Evolutionary conservation across 92 coral and sea anemone species (phyloP), one percentile per base, ranked within the genome.

Genomic region (Muricea muricata): DNA sequence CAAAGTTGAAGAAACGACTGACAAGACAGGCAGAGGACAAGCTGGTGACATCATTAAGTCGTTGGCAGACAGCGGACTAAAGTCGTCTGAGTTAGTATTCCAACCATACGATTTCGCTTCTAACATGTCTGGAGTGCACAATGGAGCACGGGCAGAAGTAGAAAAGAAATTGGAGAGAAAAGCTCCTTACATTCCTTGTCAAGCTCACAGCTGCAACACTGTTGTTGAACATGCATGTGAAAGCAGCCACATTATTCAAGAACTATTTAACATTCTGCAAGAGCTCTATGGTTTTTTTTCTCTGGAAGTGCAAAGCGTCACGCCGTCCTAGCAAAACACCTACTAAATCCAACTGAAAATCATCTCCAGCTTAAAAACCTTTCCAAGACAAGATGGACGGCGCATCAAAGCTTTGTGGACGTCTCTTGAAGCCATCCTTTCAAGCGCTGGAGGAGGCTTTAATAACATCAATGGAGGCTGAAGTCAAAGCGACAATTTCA

Each of bases 261-360:
- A 48, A 48, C 56, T 48, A 20, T 48, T 48, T 20, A 48, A 48
- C 56, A 48, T 48, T 20, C 56, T 48, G 15, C 56, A 48, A 10
- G 56, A 48, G 56, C 56, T 48, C 21, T 48, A 48, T 48, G 56
- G n/a, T n/a, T 48, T 48, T 48, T 48, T 18, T 48, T 48, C 56
- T 61, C 24, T 11, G 70, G 70, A 61, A 61, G 70, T 15, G 24
- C 70, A 61, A 61, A 61, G 70, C 70, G 70, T 61, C 70, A 61
- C 37, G 70, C 70, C 7, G 70, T 61, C 30, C 4, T 61, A 61
- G 70, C 70, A 7, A 61, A 61, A 32, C 70, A 61, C 32, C 70
- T 61, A 32, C 70, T 61, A 32, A 18, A 61, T 11, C 70, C 5
- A 61, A 32, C 24, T 61, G 70, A 61, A 61, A 61, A 61, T 32